Percentiles rank a stretch among this genome's conserved stretches.
These are phyloP conservation scores for Diadophis punctatus DNA, from an alignment of 2,113 vertebrate species.

Conservation along the genomic window DNA sequence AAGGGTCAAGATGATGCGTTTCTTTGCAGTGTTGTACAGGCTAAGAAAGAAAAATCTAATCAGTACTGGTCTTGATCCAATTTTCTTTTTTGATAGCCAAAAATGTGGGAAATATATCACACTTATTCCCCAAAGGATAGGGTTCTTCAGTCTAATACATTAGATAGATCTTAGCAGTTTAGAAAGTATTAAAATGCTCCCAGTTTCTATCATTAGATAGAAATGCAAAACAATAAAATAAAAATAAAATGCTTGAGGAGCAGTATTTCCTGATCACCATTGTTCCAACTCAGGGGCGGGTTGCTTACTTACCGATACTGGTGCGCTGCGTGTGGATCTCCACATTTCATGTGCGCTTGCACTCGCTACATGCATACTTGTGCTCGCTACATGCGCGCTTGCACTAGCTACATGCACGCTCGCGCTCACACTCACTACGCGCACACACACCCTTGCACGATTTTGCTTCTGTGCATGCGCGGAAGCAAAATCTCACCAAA, in stretches of 20 bases:
- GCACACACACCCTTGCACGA: too few relatives aligned
- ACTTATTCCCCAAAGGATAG: not conserved
- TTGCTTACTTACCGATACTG: too few relatives aligned
- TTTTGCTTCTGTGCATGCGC: too few relatives aligned
- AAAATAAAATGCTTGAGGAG: not conserved
- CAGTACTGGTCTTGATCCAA: not conserved
- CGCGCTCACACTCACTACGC: too few relatives aligned
- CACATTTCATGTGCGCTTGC: too few relatives aligned
- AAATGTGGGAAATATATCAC: not conserved
- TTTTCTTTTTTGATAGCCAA: not conserved
- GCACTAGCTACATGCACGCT: too few relatives aligned
- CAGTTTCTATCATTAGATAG: not conserved
- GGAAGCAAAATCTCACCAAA: too few relatives aligned
- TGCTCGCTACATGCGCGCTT: too few relatives aligned
- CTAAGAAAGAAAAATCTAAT: slow-evolving; percentile 13
- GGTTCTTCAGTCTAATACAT: not conserved
- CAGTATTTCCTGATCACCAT: not conserved
- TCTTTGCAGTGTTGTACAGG: not conserved
- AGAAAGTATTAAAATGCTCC: not conserved
- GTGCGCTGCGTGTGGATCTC: too few relatives aligned
- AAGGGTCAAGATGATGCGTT: not conserved
- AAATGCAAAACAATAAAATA: not conserved
- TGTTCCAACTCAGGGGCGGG: not conserved
- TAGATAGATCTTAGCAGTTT: not conserved
- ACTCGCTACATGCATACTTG: too few relatives aligned